Evolutionary conservation across 2,888 invertebrate genomes (phyloP).

Genomic region (Therioaphis trifolii): DNA sequence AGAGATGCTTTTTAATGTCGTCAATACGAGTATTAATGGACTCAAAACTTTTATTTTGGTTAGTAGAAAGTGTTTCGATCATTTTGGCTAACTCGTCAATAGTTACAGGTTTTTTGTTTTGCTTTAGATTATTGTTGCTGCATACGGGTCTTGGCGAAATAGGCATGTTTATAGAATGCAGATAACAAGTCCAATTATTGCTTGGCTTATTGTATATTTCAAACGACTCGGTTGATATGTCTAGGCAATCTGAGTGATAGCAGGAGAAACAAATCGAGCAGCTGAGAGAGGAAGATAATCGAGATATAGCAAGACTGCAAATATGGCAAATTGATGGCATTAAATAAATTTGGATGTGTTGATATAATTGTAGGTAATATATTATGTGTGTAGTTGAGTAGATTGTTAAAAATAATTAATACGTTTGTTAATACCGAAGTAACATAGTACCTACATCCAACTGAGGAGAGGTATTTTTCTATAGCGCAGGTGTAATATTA

Average conservation of each 20-base stretch:
- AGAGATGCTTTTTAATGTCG: not conserved
- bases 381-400: not conserved
- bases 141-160: not conserved
- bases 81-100: not conserved
- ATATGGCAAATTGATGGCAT: slow-evolving; percentile 10
- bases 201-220: not conserved
- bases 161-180: not conserved
- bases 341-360: not conserved
- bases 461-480: not conserved
- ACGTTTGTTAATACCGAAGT: not conserved
- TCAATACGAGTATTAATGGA: not conserved
- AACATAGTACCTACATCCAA: not conserved
- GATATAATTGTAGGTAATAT: not conserved
- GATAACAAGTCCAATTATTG: not conserved
- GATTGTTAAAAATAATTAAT: not conserved
- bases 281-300: not conserved
- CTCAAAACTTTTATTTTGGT: slow-evolving; percentile 6
- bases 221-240: not conserved
- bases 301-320: not conserved
- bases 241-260: slow-evolving; percentile 1
- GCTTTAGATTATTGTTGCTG: not conserved
- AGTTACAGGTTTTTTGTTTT: not conserved
- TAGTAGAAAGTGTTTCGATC: not conserved
- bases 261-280: not conserved
- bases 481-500: not conserved